These are phyloP conservation scores for Oryzias dopingdopingensis DNA, from an alignment of 2,797 vertebrate genomes.

Conservation along the genomic window DNA sequence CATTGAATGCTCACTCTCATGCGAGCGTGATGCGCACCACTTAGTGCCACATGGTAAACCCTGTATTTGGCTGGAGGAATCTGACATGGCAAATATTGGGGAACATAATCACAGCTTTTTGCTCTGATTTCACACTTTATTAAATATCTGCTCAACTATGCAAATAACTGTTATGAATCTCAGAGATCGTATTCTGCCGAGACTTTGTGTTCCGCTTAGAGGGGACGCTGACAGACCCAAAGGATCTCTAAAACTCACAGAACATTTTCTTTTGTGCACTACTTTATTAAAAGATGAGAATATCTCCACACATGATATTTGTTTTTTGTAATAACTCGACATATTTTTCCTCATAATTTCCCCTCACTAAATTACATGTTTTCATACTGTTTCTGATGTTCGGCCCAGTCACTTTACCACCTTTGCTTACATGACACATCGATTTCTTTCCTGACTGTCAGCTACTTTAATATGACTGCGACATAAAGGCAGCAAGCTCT, in stretches of 20 bases:
- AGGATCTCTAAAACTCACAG: slow-evolving; percentile 26
- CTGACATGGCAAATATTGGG: slow-evolving; percentile 11
- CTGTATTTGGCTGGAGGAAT: slow-evolving; percentile 23
- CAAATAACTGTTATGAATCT: slow-evolving; percentile 33
- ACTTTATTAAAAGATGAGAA: slow-evolving; percentile 48
- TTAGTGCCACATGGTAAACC: slow-evolving; percentile 35
- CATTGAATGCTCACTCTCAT: slow-evolving; percentile 38
- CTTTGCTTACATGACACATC: slow-evolving; percentile 23
- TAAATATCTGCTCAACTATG: slow-evolving; percentile 45
- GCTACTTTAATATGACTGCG: slow-evolving; percentile 40
- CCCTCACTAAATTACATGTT: not conserved
- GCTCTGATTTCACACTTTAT: slow-evolving; percentile 25
- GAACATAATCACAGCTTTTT: slow-evolving; percentile 12
- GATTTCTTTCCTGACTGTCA: slow-evolving; percentile 37
- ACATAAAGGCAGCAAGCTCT: slow-evolving; percentile 15
- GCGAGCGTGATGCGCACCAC: slow-evolving; percentile 8
- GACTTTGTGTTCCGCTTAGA: slow-evolving; percentile 37
- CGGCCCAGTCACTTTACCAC: slow-evolving; percentile 18
- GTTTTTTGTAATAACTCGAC: slow-evolving; percentile 10
- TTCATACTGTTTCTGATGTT: slow-evolving; percentile 6
- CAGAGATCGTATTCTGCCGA: slow-evolving; percentile 33
- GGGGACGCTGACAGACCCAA: slow-evolving; percentile 20
- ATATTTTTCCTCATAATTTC: slow-evolving; percentile 9
- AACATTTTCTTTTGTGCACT: slow-evolving; percentile 20
- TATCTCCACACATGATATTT: slow-evolving; percentile 15